These are phyloP conservation scores for Silurus glanis DNA, from an alignment of 2,113 vertebrate genomes.

Conservation along the genomic window DNA sequence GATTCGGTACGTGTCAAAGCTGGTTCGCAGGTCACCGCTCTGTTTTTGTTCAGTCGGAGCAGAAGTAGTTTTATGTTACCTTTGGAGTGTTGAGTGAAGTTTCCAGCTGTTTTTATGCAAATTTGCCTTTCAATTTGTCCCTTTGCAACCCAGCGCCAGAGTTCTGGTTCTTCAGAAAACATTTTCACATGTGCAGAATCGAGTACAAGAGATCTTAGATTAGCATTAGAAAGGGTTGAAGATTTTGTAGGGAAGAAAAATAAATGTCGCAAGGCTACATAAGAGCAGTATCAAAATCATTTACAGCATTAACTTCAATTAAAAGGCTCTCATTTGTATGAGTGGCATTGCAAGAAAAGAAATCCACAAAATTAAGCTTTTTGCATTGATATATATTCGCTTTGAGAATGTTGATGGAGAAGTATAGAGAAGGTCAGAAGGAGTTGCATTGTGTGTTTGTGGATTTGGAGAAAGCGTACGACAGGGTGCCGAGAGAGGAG, in stretches of 20 bases:
- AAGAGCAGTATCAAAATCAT: not conserved
- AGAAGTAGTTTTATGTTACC: not conserved
- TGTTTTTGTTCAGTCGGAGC: not conserved
- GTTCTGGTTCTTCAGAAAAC: not conserved
- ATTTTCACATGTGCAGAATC: not conserved
- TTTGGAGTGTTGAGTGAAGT: not conserved
- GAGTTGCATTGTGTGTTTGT: too few species aligned
- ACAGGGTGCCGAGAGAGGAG: too few species aligned
- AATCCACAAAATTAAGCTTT: not conserved
- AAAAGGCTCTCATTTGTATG: too few species aligned
- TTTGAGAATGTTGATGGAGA: too few species aligned
- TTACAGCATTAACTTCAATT: not conserved
- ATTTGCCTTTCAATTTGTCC: constrained; percentile 1
- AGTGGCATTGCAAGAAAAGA: too few species aligned
- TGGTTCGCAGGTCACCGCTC: not conserved
- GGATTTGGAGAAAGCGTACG: too few species aligned
- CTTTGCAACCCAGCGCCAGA: not conserved
- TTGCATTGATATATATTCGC: not conserved
- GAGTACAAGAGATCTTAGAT: not conserved
- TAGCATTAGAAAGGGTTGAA: not conserved
- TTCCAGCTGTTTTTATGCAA: constrained; percentile 21
- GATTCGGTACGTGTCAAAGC: constrained; percentile 9
- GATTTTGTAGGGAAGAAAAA: not conserved
- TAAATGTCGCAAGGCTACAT: not conserved
- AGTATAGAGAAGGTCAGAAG: too few species aligned